Percentiles rank a stretch among this genome's conserved stretches.
phyloP scores from a whole-genome alignment of 2,113 vertebrate species.

The Charadrius vociferus region DNA sequence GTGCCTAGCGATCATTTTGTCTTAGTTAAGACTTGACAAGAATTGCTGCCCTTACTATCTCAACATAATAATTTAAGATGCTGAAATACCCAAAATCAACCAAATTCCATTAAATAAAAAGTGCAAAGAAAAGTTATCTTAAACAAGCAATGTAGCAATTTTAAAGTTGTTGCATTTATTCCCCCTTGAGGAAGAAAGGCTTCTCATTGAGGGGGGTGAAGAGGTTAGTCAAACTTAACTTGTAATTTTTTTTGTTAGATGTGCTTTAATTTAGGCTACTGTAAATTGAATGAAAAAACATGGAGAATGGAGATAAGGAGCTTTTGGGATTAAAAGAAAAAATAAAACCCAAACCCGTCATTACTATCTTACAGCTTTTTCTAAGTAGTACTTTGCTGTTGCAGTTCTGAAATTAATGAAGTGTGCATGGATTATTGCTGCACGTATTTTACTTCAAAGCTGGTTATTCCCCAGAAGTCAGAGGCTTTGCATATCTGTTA shows the following conservation, averaged over 20 bases:
- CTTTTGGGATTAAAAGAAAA: slow-evolving; percentile 39
- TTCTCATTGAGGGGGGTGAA: background rate
- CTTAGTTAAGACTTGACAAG: background rate
- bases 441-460: slow-evolving; percentile 32
- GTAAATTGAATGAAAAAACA: slow-evolving; percentile 14
- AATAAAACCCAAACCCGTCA: background rate
- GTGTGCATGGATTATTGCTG: slow-evolving; percentile 9
- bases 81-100: background rate
- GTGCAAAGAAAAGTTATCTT: background rate
- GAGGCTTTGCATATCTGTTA: background rate
- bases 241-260: background rate
- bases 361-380: slow-evolving; percentile 19
- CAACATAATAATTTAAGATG: background rate
- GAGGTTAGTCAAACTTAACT: background rate
- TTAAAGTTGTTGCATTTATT: background rate
- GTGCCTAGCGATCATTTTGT: background rate
- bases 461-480: slow-evolving; percentile 40
- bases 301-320: slow-evolving; percentile 43
- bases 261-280: background rate
- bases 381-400: background rate
- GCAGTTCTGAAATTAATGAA: slow-evolving; percentile 38
- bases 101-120: background rate
- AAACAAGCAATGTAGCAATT: background rate
- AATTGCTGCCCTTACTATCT: background rate
- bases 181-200: background rate